Percentiles rank a stretch among this genome's conserved stretches.
phyloP scores from a whole-genome alignment of 2,797 vertebrate genomes.

The Lutra lutra region DNA sequence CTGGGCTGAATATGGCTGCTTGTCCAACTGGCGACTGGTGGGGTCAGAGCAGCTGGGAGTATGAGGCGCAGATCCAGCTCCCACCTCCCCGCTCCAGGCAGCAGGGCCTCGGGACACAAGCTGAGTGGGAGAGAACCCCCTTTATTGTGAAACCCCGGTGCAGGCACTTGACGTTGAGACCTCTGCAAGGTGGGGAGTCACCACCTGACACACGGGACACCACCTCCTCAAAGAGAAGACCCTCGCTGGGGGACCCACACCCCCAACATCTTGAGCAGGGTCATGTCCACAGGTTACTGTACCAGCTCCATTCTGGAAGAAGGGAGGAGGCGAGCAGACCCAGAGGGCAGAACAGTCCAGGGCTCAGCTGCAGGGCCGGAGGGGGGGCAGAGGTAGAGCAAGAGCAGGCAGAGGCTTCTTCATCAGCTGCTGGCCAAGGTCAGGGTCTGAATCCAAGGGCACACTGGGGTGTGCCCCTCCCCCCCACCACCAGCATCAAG shows the following conservation, averaged over 20 bases:
- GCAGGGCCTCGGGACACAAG: not conserved
- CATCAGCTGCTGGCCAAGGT: not conserved
- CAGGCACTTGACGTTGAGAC: constrained; percentile 62
- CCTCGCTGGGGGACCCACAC: not conserved
- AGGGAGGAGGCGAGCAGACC: not conserved
- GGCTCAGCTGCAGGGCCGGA: not conserved
- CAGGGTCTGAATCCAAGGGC: not conserved
- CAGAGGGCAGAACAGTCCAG: not conserved
- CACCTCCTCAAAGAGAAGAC: not conserved
- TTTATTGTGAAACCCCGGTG: constrained; percentile 66
- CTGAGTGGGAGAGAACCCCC: not conserved
- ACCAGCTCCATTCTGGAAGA: not conserved
- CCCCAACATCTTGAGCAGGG: not conserved
- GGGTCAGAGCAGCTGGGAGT: not conserved
- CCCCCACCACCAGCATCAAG: rapidly evolving
- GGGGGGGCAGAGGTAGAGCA: not conserved
- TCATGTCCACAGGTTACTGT: not conserved
- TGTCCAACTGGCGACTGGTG: not conserved
- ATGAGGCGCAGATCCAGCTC: not conserved
- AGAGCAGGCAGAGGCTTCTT: not conserved
- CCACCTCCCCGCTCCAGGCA: not conserved
- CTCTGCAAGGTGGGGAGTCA: not conserved
- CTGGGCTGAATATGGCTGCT: not conserved
- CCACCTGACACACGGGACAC: not conserved
- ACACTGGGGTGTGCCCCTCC: not conserved